Evolutionary conservation across 2,888 invertebrate genomes (phyloP).

Genomic region (Poecilobothrus nobilitatus): DNA sequence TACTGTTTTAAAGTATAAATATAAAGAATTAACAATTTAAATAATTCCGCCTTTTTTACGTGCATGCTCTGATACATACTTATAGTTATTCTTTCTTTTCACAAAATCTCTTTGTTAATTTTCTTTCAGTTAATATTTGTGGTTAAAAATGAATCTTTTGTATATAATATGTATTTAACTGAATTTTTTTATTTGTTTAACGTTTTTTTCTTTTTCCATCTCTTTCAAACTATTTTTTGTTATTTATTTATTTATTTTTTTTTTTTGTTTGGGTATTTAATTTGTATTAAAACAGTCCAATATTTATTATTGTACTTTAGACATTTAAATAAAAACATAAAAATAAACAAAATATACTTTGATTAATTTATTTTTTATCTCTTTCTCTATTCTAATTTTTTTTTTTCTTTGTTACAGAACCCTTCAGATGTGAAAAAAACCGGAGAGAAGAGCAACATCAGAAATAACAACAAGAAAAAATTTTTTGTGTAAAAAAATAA

Average conservation of each 20-base stretch:
- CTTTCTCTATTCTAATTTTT: not conserved
- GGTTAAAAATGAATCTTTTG: too few species aligned
- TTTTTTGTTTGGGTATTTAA: not conserved
- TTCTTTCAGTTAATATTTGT: too few species aligned
- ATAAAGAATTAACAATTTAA: too few species aligned
- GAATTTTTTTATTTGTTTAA: too few species aligned
- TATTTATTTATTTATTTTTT: not conserved
- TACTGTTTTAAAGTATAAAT: too few species aligned
- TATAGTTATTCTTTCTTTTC: not conserved
- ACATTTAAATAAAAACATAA: not conserved
- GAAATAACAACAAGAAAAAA: too few species aligned
- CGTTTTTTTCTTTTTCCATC: too few species aligned
- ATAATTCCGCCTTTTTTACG: too few species aligned
- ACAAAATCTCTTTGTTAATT: not conserved
- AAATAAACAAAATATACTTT: not conserved
- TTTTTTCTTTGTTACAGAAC: not conserved
- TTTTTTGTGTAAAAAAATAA: not conserved
- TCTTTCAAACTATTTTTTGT: too few species aligned
- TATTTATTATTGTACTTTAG: conserved; percentile 1
- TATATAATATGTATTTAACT: too few species aligned
- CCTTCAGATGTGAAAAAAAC: too few species aligned
- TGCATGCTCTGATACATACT: too few species aligned
- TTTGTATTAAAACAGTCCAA: not conserved
- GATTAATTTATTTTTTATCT: conserved; percentile 1
- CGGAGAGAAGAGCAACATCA: not conserved